phyloP scores from a whole-genome alignment of 2,113 vertebrate species.

The Oceanites oceanicus region DNA sequence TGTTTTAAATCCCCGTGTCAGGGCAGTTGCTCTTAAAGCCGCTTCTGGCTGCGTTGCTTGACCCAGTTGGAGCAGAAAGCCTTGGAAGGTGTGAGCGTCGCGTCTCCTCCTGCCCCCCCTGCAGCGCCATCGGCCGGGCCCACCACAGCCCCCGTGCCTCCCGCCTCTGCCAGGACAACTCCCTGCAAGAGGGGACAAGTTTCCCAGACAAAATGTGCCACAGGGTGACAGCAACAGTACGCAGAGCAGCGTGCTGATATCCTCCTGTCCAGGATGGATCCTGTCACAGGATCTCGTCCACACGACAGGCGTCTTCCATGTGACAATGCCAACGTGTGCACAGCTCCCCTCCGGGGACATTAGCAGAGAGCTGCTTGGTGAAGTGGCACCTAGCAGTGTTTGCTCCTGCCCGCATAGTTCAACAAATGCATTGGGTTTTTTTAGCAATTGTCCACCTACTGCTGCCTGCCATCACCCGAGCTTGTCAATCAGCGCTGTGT shows the following conservation, averaged over 20 bases:
- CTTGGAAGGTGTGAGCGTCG: accelerated
- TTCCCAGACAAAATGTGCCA: accelerated
- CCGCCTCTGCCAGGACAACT: accelerated
- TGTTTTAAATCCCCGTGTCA: background rate
- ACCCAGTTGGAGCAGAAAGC: background rate
- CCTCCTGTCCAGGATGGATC: background rate
- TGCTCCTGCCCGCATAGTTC: accelerated
- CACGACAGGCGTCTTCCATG: accelerated
- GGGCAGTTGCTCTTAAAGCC: background rate
- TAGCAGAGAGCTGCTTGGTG: background rate
- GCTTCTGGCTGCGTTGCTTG: background rate
- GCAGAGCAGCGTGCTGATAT: accelerated
- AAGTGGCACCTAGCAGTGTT: accelerated
- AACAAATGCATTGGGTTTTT: background rate
- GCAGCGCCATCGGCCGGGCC: background rate
- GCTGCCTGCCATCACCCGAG: background rate
- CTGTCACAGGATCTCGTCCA: background rate
- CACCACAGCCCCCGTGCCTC: accelerated
- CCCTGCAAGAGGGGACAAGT: background rate
- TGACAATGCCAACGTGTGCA: accelerated
- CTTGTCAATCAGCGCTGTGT: background rate
- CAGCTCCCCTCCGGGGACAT: background rate
- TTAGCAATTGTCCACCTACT: accelerated
- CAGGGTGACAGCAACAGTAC: background rate
- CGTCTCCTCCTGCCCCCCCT: background rate